Base-by-base conservation (phyloP, 2,797 vertebrate genomes). In the Arnoldichthys spilopterus region DNA sequence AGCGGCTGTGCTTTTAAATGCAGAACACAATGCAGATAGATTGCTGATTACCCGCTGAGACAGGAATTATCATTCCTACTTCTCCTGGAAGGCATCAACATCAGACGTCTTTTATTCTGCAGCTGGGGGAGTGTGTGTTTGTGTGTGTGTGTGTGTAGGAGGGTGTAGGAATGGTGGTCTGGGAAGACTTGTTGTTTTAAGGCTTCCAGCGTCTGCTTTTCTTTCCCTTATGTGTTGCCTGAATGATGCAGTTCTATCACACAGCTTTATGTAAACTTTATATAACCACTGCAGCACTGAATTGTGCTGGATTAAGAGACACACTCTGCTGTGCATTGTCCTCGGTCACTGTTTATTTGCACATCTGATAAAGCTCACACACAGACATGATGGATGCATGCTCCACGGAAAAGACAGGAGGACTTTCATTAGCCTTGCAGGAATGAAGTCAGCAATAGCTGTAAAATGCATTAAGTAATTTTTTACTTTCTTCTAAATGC, bases 21-120 rank as follows among this genome's bases (percentile, higher is more conserved):
- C 59, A 72, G n/a, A 64, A 68, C 79, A 83, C 77, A 83, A 80
- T 80, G 51, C 45, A 75, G 80, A 83, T 72, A 85, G 78, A 87
- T 84, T 79, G 82, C 78, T 72, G 79, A 82, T 79, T 86, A 79
- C 80, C 66, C 49, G 51, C 83, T 77, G 53, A 81, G 78, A 75
- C 51, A 37, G 51, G 73, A 87, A 83, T 87, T 82, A 75, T 75
- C 63, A 80, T 76, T 79, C 53, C 40, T 73, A n/a, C 64, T 77
- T 24, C 67, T 78, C 63, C 67, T 80, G 61, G 34, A 78, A 83
- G 74, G 76, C 77, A 68, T 72, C 59, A 69, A 56, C 24, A 67
- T 82, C 73, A 59, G 59, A 66, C 67, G 13, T 68, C 30, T 79
- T 74, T 80, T 75, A 40, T 77, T 84, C 67, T 76, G 74, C 40